Conservation (phyloP, 2,888 invertebrate species). For the Trissonchulus latispiculum region DNA sequence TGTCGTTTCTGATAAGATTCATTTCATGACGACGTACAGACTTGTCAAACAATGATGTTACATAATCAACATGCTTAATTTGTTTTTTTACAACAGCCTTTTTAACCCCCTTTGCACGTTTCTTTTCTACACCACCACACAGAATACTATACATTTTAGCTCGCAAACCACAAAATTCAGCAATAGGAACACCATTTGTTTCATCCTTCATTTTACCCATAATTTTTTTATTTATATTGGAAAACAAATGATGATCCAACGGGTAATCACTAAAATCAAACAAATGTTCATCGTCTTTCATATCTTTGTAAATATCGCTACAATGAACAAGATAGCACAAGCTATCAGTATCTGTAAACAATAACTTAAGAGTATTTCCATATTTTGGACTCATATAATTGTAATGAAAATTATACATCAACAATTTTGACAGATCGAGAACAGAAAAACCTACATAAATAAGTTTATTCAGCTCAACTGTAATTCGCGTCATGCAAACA, state of each 20-base stretch:
- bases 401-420: conserved; percentile 11
- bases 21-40: not conserved
- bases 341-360: conserved; percentile 12
- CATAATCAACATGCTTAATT: conserved; percentile 3
- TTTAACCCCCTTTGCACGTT: conserved; percentile 8
- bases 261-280: conserved; percentile 6
- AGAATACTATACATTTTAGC: not conserved
- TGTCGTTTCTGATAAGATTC: not conserved
- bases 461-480: not conserved
- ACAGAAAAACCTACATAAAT: conserved; percentile 7
- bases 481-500: not conserved
- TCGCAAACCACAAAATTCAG: not conserved
- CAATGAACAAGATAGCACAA: conserved; percentile 5
- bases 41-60: not conserved
- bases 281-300: not conserved
- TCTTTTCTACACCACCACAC: not conserved
- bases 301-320: conserved; percentile 13
- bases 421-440: not conserved
- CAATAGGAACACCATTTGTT: conserved; percentile 5
- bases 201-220: conserved; percentile 10
- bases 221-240: not conserved
- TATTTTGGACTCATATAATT: not conserved
- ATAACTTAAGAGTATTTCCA: not conserved
- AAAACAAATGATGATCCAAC: not conserved
- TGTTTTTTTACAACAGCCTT: not conserved